These are phyloP conservation scores for Sesia apiformis DNA, from an alignment of 2,888 invertebrate genomes.

Conservation along the genomic window DNA sequence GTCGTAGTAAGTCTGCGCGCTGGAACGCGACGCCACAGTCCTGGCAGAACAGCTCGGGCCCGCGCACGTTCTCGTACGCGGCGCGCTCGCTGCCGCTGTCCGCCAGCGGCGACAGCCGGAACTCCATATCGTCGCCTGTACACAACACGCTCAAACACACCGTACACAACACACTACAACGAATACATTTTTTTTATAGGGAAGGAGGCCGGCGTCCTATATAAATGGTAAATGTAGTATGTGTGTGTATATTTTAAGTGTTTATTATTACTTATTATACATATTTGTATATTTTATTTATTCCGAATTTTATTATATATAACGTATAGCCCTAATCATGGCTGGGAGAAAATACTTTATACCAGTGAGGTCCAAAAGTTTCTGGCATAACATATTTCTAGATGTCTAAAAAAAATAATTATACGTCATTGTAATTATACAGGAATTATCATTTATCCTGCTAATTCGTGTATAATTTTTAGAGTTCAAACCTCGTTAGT, in stretches of 20 bases:
- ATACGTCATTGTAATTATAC: too few species aligned
- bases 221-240: not conserved
- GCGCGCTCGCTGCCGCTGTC: constrained; percentile 17
- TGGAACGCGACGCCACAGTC: constrained; percentile 88
- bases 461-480: too few species aligned
- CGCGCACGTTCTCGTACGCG: constrained; percentile 40
- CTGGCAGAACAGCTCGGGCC: constrained; percentile 77
- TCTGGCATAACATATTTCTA: too few species aligned
- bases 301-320: too few species aligned
- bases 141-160: not conserved
- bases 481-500: too few species aligned
- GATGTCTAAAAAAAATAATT: too few species aligned
- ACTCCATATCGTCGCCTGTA: constrained; percentile 56
- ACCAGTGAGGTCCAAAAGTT: too few species aligned
- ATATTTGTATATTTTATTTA: not conserved
- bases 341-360: too few species aligned
- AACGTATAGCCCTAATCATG: too few species aligned
- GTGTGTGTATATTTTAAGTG: not conserved
- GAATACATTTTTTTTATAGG: not conserved
- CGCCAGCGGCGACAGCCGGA: constrained; percentile 43
- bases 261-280: not conserved
- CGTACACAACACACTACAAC: not conserved
- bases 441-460: too few species aligned
- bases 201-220: not conserved
- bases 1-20: constrained; percentile 81